phyloP scores from a whole-genome alignment of 23 tunicate genomes.

The Oikopleura dioica region DNA sequence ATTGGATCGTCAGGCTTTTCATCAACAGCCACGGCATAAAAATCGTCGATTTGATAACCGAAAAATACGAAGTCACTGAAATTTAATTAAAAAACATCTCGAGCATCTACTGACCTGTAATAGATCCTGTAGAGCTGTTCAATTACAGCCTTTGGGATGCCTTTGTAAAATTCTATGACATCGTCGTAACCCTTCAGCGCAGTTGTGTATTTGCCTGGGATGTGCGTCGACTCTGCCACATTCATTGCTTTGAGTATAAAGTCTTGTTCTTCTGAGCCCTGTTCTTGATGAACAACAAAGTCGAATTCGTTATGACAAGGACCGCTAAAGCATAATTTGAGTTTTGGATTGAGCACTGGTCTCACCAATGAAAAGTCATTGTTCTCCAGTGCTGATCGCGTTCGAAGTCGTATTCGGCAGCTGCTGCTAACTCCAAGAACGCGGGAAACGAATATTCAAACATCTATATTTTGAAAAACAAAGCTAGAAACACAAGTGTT shows the following conservation, averaged over 20 bases:
- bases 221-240: background rate
- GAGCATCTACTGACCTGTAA: background rate
- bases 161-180: background rate
- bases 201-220: background rate
- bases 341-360: too few species aligned
- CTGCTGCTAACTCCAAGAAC: background rate
- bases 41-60: background rate
- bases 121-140: background rate
- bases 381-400: background rate
- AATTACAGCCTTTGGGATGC: background rate
- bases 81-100: background rate
- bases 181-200: constrained; percentile 1
- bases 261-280: background rate
- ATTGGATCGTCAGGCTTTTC: background rate
- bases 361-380: background rate
- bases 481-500: background rate
- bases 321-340: background rate
- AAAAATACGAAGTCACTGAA: background rate
- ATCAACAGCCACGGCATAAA: background rate
- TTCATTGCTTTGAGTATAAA: background rate
- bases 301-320: background rate
- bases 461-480: background rate
- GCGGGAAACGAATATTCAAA: background rate
- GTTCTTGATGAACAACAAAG: background rate
- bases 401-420: background rate